These are phyloP conservation scores for Ectemnius lituratus DNA, from an alignment of 2,888 invertebrate species.

Conservation along the genomic window DNA sequence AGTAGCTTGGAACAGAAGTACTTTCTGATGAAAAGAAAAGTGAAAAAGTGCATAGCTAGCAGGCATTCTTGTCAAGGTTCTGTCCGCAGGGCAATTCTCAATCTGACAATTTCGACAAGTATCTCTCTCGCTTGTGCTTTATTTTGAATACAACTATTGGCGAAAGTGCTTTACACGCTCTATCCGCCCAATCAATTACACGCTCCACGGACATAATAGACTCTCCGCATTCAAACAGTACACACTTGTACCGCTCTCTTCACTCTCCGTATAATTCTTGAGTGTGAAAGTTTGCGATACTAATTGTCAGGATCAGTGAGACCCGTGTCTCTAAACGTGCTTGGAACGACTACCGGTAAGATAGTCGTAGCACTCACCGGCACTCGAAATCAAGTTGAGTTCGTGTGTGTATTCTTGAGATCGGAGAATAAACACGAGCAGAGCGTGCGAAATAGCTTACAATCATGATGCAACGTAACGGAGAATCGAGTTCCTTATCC, in stretches of 20 bases:
- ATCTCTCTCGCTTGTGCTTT: constrained; percentile 19
- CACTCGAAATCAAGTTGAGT: background rate
- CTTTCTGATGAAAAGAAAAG: constrained; percentile 7
- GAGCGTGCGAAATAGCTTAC: constrained; percentile 9
- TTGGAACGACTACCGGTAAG: background rate
- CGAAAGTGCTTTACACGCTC: constrained; percentile 38
- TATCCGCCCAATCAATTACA: constrained; percentile 16
- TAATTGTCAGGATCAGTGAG: background rate
- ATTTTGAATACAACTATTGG: constrained; percentile 12
- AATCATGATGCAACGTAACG: constrained; percentile 35
- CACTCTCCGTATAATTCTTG: background rate
- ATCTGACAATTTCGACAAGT: constrained; percentile 28
- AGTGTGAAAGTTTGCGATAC: constrained; percentile 4
- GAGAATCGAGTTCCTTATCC: constrained; percentile 28
- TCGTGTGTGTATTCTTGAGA: background rate
- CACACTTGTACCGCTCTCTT: background rate
- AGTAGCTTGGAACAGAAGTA: constrained; percentile 11
- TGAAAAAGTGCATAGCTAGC: constrained; percentile 36
- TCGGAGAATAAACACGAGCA: background rate
- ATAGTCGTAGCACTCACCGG: background rate
- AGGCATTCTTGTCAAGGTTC: constrained; percentile 44
- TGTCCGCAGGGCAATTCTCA: constrained; percentile 33
- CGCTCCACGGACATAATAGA: background rate
- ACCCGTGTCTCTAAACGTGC: too few relatives aligned
- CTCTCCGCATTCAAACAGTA: background rate